Conservation (phyloP, 2,797 vertebrate species). For the Myotis findleyi region DNA sequence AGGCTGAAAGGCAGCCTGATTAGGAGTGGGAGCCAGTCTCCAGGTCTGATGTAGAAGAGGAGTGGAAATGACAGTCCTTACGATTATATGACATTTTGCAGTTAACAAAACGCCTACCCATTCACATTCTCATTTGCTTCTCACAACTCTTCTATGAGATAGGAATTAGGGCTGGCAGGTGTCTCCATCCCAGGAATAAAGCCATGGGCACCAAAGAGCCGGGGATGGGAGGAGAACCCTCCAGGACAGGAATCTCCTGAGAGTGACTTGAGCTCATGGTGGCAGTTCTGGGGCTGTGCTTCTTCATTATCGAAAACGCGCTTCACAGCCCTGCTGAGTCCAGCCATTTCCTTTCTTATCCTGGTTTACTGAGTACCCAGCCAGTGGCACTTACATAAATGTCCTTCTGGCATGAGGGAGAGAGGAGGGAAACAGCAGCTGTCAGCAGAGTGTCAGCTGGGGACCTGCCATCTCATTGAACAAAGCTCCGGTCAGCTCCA, state of each 20-base stretch:
- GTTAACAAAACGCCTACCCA: background rate
- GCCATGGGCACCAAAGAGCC: background rate
- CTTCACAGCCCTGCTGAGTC: conserved; percentile 28
- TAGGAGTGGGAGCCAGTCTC: background rate
- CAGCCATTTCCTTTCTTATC: conserved; percentile 68
- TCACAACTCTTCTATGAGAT: background rate
- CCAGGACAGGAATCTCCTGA: background rate
- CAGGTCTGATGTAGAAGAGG: background rate
- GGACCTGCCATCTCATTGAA: conserved; percentile 79
- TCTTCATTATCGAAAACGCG: background rate
- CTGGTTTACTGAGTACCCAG: conserved; percentile 72
- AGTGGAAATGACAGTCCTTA: background rate
- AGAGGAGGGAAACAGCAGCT: conserved; percentile 74
- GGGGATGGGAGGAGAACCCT: background rate
- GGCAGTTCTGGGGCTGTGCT: conserved; percentile 32
- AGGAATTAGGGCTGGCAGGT: background rate
- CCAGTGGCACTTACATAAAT: conserved; percentile 75
- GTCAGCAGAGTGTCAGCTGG: conserved; percentile 75
- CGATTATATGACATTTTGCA: background rate
- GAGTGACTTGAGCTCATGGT: background rate
- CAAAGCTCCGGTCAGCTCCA: conserved; percentile 72
- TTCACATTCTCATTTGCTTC: conserved; percentile 11
- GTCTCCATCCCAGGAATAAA: conserved; percentile 29
- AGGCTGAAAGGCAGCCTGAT: background rate
- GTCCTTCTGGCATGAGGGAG: conserved; percentile 69